Evolutionary conservation across 2,113 vertebrate genomes (phyloP), one percentile per base, ranked within the genome.

Genomic region (Natator depressus): DNA sequence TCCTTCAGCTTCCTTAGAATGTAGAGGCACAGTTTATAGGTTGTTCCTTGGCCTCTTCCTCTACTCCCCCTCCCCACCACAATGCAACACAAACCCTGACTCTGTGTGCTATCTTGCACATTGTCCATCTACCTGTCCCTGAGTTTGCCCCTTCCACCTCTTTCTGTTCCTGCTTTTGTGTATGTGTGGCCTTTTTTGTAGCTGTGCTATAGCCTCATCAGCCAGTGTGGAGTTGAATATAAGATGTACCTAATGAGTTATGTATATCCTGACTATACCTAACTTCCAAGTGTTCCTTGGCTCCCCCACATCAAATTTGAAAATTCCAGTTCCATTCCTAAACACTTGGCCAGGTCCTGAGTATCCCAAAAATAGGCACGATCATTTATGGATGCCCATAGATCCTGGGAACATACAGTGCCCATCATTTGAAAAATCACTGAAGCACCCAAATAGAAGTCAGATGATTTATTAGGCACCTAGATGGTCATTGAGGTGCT

Each of bases 371-470:
- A 72, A 76, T 12, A 42, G 19, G 10, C 76, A 49, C 12, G 10
- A 16, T 35, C 29, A 49, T 49, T 9, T 53, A 87, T 82, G 46
- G 27, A 35, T 83, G 90, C 76, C 47, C 50, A 81, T 65, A 42
- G 1, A 1, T 76, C 42, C 35, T 0, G 0, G 53, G 31, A 49
- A 59, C 3, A 2, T 50, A 76, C 46, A 75, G 5, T 88, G 22
- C 38, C 91, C 59, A 0, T 10, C 31, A 75, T 89, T 91, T 84
- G 54, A 75, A 83, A 72, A 88, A n/a, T 51, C 85, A 14, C 5
- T n/a, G 51, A 22, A 38, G 27, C 42, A 29, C 22, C 2, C 22
- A 3, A 55, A 20, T 75, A 72, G 78, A 84, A 83, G 29, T 47
- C 46, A 86, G 53, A 24, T 5, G 3, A 16, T 78, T 3, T 62